Evolutionary conservation across 2,113 vertebrate genomes (phyloP), one percentile per base, ranked within the genome.

Genomic region (Piprites chloris): DNA sequence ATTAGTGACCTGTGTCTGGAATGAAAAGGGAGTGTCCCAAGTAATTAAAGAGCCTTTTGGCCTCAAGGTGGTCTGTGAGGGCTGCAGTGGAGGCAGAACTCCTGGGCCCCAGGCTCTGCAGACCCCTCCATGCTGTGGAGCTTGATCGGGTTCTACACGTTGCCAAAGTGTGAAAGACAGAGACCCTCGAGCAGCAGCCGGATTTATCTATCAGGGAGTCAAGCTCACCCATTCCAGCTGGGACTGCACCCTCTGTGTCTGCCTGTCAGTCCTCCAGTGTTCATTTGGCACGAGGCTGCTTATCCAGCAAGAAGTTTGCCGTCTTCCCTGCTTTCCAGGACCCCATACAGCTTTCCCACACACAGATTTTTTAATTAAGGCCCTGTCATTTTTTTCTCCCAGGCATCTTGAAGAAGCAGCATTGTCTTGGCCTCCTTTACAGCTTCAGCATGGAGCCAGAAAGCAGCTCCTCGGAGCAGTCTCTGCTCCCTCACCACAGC

Each of bases 341-440:
- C n/a, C 73, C 26, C 65, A 67, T 78, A 47, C 46, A 84, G 52
- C 42, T 94, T 89, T 89, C 37, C 66, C 46, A 32, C 47, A 79
- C 49, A 63, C 22, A 39, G 37, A 91, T n/a, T 80, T 86, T 92
- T 95, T 72, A 78, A 92, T 78, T 94, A 80, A 50, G 85, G 30
- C 26, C 12, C 55, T 89, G 52, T 28, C 33, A 12, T 67, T 90
- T 77, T 77, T 41, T 59, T 32, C 5, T 13, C 5, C 41, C 49
- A 84, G 52, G 27, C 49, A 56, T 89, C 66, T 50, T 49, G 49
- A 92, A 77, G 41, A 66, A 86, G 79, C 2, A 2, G 35, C 74
- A 78, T 84, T 84, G 14, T 68, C 56, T 96, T 53, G 69, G 32
- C 46, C 20, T 89, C 28, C 44, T 94, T 92, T n/a, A 1, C 37